These are phyloP conservation scores for Microtus ochrogaster DNA, from an alignment of 2,113 vertebrate genomes.

Conservation along the genomic window DNA sequence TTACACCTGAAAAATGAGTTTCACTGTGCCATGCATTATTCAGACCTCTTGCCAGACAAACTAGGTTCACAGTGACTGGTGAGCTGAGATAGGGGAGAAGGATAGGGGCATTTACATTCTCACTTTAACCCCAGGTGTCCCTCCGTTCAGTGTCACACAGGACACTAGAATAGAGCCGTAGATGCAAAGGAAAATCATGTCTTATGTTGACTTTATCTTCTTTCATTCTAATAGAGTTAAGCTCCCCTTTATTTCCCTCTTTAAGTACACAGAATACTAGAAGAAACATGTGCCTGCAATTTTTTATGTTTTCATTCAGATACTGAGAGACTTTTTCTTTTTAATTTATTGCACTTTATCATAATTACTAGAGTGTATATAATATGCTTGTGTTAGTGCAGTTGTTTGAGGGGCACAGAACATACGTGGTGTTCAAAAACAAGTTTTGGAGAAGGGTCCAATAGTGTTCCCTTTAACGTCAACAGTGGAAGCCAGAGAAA, in stretches of 20 bases:
- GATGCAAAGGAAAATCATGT: neutral
- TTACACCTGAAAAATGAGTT: conserved; percentile 2
- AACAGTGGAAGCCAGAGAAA: neutral
- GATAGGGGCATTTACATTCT: neutral
- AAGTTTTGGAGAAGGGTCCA: too few relatives aligned
- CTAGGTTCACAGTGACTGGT: neutral
- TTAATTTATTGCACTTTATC: neutral
- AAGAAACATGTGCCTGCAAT: neutral
- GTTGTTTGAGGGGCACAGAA: neutral
- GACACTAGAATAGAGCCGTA: neutral
- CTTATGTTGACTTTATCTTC: neutral
- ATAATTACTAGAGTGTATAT: neutral
- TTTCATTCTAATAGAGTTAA: neutral
- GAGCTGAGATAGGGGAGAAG: neutral
- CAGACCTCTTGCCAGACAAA: neutral
- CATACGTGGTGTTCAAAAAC: neutral
- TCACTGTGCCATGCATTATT: neutral
- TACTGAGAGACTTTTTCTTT: neutral
- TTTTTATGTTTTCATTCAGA: neutral
- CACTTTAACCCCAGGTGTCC: neutral
- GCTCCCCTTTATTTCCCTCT: neutral
- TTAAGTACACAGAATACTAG: neutral
- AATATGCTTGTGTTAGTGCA: neutral
- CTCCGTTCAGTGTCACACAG: neutral
- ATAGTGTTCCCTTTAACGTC: neutral